Conservation (phyloP, 1,140 invertebrate species). For the Bombus superbus region DNA sequence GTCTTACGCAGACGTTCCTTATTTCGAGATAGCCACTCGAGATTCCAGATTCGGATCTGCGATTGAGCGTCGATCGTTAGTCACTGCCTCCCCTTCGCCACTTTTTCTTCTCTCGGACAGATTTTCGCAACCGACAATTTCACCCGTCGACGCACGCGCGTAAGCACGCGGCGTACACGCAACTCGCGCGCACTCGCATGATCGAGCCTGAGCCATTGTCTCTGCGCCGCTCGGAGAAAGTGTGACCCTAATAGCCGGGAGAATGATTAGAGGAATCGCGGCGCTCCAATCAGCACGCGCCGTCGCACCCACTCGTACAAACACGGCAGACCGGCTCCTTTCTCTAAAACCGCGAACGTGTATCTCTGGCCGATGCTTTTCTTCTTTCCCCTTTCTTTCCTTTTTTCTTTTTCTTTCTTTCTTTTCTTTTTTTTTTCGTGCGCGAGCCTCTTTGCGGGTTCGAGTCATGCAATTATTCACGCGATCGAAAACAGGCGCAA, state of each 20-base stretch:
- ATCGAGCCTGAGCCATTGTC: slow-evolving; percentile 61
- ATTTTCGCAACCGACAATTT: slow-evolving; percentile 68
- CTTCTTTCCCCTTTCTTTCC: background rate
- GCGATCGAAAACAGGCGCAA: background rate
- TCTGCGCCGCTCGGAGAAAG: slow-evolving; percentile 59
- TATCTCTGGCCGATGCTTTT: too few species aligned
- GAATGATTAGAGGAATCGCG: slow-evolving; percentile 69
- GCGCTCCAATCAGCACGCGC: slow-evolving; percentile 54
- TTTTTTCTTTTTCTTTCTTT: background rate
- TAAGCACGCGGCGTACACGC: slow-evolving; percentile 51
- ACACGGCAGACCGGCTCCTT: slow-evolving; percentile 35
- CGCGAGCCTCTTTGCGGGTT: background rate
- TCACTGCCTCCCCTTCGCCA: background rate
- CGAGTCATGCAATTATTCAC: background rate
- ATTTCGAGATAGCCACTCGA: slow-evolving; percentile 33
- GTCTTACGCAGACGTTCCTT: slow-evolving; percentile 44
- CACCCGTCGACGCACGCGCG: slow-evolving; percentile 53
- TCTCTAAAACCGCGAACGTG: slow-evolving; percentile 43
- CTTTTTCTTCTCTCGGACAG: slow-evolving; percentile 5
- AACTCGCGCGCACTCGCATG: slow-evolving; percentile 60
- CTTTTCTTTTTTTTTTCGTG: background rate
- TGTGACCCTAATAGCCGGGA: slow-evolving; percentile 67
- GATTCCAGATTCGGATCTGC: slow-evolving; percentile 51
- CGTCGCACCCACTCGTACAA: slow-evolving; percentile 47
- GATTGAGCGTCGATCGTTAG: slow-evolving; percentile 46